Evolutionary conservation across 2,888 invertebrate species (phyloP).

Genomic region (Lycocerus yunnanus): DNA sequence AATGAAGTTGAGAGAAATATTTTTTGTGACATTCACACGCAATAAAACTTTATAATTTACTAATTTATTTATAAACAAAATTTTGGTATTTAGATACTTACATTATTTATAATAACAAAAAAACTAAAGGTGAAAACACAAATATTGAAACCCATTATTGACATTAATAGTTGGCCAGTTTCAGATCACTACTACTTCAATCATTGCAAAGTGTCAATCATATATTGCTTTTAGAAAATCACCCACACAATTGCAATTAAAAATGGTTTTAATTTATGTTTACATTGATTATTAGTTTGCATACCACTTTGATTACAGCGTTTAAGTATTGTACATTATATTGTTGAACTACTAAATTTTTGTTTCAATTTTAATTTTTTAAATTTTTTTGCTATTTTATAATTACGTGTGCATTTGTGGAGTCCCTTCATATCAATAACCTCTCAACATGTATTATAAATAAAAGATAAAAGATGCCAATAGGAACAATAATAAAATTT

Average conservation of each 20-base stretch:
- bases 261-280: slow-evolving; percentile 13
- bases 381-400: no score
- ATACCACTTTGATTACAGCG: slow-evolving; percentile 10
- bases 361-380: no score
- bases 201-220: slow-evolving; percentile 7
- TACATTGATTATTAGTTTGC: slow-evolving; percentile 16
- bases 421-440: no score
- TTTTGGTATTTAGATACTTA: neutral
- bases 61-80: neutral
- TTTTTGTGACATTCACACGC: neutral
- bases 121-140: neutral
- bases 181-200: slow-evolving; percentile 7
- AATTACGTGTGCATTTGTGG: no score
- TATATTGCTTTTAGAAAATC: slow-evolving; percentile 12
- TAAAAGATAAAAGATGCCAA: no score
- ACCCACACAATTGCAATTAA: slow-evolving; percentile 15
- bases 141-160: neutral
- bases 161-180: neutral
- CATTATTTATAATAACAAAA: neutral
- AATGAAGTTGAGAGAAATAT: neutral
- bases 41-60: neutral
- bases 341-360: neutral
- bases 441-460: no score
- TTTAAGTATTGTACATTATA: slow-evolving; percentile 5
- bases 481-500: no score